Conservation (phyloP, 2,888 invertebrate genomes). For the Lacanobia wlatinum region DNA sequence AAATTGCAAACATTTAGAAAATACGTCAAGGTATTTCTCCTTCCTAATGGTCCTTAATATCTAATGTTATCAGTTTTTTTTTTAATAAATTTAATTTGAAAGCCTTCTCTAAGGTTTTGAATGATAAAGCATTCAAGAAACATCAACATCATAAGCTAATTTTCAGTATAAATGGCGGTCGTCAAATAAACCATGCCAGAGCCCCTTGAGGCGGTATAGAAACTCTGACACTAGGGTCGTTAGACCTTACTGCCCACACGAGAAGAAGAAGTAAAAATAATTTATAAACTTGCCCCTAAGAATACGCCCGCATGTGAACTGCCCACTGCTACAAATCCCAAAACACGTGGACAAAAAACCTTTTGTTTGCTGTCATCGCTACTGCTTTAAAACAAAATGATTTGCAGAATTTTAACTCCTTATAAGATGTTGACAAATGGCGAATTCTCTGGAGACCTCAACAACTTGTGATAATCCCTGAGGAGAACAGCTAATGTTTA, state of each 20-base stretch:
- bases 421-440: conserved; percentile 70
- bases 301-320: conserved; percentile 13
- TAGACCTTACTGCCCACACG: no score
- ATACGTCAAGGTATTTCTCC: no score
- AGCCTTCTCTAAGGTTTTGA: no score
- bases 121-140: neutral
- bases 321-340: conserved; percentile 29
- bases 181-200: no score
- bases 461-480: conserved; percentile 49
- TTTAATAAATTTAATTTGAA: no score
- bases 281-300: neutral
- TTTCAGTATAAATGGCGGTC: no score
- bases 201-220: no score
- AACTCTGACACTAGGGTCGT: no score
- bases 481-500: conserved; percentile 68
- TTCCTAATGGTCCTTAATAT: no score
- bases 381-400: conserved; percentile 61
- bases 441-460: conserved; percentile 50
- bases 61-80: no score
- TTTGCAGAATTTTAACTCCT: conserved; percentile 57
- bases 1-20: no score
- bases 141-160: neutral
- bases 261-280: no score
- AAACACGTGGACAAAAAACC: conserved; percentile 42
- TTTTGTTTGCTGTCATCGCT: conserved; percentile 64